A percentile compares a stretch with the other conserved stretches of the same genome.
These are phyloP conservation scores for Capitulum mitella DNA, from an alignment of 2,888 invertebrate genomes.

Conservation along the genomic window DNA sequence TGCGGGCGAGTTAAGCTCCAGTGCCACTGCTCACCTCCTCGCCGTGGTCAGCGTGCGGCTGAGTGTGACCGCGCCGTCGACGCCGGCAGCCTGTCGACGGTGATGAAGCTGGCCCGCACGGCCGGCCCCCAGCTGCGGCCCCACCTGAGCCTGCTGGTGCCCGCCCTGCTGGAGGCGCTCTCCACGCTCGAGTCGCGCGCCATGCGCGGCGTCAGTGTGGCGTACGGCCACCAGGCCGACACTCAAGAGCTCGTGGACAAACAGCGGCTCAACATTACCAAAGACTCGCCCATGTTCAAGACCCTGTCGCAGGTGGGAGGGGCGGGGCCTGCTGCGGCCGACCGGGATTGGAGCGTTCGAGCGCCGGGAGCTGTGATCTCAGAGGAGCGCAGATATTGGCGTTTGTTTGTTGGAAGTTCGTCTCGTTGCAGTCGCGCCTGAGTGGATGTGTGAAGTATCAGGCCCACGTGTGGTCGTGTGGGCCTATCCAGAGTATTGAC, in stretches of 20 bases:
- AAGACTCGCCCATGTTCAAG: slow-evolving; percentile 79
- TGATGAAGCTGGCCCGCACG: slow-evolving; percentile 39
- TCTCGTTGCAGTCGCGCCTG: too few species aligned
- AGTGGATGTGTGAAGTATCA: too few species aligned
- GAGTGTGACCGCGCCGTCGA: too few species aligned
- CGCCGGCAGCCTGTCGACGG: background rate
- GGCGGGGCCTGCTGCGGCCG: background rate
- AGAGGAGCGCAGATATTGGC: too few species aligned
- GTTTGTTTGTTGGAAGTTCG: too few species aligned
- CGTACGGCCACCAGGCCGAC: slow-evolving; percentile 56
- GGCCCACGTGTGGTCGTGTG: too few species aligned
- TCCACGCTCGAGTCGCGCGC: slow-evolving; percentile 76
- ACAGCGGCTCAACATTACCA: slow-evolving; percentile 68
- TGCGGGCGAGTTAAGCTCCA: too few species aligned
- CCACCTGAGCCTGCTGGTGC: slow-evolving; percentile 69
- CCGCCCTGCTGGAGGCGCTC: slow-evolving; percentile 74
- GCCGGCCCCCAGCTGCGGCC: slow-evolving; percentile 72
- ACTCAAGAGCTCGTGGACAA: slow-evolving; percentile 69
- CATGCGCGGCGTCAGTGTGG: slow-evolving; percentile 68
- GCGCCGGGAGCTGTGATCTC: too few species aligned
- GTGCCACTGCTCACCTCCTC: too few species aligned
- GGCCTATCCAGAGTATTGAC: too few species aligned
- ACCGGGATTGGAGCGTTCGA: too few species aligned
- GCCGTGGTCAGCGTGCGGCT: too few species aligned
- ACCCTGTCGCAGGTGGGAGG: slow-evolving; percentile 56